These are phyloP conservation scores for Perdita meconis DNA, from an alignment of 2,888 invertebrate genomes.

Conservation along the genomic window DNA sequence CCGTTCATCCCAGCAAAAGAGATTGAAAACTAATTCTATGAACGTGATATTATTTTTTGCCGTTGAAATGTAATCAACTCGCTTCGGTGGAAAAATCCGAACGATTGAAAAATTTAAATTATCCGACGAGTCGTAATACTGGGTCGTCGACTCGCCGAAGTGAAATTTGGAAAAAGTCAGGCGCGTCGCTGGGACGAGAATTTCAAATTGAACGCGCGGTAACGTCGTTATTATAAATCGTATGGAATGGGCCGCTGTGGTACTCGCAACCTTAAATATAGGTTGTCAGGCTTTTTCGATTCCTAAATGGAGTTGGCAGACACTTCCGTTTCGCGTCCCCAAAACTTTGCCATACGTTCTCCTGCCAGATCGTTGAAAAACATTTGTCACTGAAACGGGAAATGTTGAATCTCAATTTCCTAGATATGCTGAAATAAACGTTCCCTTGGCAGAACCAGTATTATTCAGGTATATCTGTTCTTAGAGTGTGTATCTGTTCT, in stretches of 20 bases:
- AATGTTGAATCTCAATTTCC: constrained; percentile 26
- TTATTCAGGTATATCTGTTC: background rate
- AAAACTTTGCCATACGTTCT: constrained; percentile 2
- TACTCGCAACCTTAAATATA: constrained; percentile 17
- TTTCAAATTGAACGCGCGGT: background rate
- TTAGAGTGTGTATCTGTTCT: background rate
- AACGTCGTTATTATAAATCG: constrained; percentile 21
- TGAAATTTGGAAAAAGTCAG: too few relatives aligned
- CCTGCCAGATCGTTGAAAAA: constrained; percentile 14
- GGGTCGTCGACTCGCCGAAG: too few relatives aligned
- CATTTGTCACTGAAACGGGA: constrained; percentile 10
- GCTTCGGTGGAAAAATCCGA: background rate
- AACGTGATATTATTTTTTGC: background rate
- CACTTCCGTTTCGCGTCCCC: constrained; percentile 14
- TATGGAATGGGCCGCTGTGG: background rate
- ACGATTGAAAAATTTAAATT: background rate
- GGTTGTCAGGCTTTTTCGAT: constrained; percentile 21
- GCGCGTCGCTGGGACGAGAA: too few relatives aligned
- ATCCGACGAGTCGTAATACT: background rate
- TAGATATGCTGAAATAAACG: background rate
- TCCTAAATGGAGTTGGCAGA: constrained; percentile 40
- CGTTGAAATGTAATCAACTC: background rate
- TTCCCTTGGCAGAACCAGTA: background rate
- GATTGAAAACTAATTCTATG: constrained; percentile 37
- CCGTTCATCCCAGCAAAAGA: constrained; percentile 25